phyloP scores from a whole-genome alignment of 92 coral and sea anemone genomes.

The Virgularia gustaviana region DNA sequence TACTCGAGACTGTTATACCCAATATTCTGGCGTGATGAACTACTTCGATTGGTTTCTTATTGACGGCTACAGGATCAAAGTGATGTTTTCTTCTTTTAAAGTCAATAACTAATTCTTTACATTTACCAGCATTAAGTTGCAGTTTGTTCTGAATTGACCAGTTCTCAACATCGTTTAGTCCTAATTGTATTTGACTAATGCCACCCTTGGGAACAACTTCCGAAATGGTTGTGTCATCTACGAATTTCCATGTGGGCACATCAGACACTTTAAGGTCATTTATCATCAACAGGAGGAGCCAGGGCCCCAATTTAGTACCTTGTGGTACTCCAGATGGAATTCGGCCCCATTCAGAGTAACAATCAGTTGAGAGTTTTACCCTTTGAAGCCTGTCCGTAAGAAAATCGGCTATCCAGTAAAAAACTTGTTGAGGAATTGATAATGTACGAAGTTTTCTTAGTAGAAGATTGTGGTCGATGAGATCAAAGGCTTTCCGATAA shows the following conservation, averaged over 20 bases:
- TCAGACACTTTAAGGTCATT: constrained; percentile 1
- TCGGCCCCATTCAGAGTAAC: neutral
- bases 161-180: neutral
- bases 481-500: neutral
- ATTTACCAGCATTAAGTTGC: neutral
- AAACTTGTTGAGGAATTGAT: neutral
- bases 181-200: neutral
- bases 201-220: neutral
- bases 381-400: neutral
- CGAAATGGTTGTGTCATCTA: neutral
- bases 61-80: neutral
- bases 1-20: neutral
- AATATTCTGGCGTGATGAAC: neutral
- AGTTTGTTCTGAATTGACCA: neutral
- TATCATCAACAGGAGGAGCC: constrained; percentile 10
- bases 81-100: neutral
- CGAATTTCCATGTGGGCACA: neutral
- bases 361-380: neutral
- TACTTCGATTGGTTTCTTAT: neutral
- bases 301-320: constrained; percentile 10
- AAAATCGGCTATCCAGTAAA: neutral
- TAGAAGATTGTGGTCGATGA: neutral
- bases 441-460: neutral
- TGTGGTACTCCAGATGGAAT: neutral
- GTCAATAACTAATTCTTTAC: neutral